phyloP scores from a whole-genome alignment of 2,888 invertebrate species.

The Spodoptera picta region DNA sequence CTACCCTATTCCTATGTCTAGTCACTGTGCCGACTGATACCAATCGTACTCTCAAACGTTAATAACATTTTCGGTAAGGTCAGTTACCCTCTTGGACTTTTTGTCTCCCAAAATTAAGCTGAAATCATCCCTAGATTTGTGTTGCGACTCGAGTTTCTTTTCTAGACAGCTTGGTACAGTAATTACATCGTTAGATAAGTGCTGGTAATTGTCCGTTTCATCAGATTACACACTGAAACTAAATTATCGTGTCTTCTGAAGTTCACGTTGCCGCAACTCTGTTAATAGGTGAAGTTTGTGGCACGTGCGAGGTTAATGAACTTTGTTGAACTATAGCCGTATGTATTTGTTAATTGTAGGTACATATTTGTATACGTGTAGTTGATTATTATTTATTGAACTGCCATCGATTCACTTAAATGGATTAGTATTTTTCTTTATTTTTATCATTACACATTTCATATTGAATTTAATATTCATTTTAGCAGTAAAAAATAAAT shows the following conservation, averaged over 20 bases:
- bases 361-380: neutral
- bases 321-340: conserved; percentile 1
- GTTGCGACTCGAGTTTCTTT: conserved; percentile 23
- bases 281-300: conserved; percentile 22
- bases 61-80: no score
- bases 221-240: conserved; percentile 35
- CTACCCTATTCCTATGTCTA: no score
- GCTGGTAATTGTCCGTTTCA: conserved; percentile 43
- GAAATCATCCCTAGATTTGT: conserved; percentile 21
- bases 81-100: neutral
- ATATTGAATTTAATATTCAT: no score
- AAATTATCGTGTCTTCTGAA: conserved; percentile 37
- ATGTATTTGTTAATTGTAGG: neutral
- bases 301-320: conserved; percentile 14
- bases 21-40: no score
- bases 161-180: conserved; percentile 18
- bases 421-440: no score
- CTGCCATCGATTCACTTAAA: no score
- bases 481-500: no score
- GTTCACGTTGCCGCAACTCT: conserved; percentile 20
- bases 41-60: no score
- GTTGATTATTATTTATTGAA: no score
- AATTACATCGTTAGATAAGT: conserved; percentile 41
- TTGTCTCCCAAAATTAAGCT: conserved; percentile 25
- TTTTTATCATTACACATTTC: no score